Conservation (phyloP, 1,140 invertebrate species). For the Saccostrea echinata region DNA sequence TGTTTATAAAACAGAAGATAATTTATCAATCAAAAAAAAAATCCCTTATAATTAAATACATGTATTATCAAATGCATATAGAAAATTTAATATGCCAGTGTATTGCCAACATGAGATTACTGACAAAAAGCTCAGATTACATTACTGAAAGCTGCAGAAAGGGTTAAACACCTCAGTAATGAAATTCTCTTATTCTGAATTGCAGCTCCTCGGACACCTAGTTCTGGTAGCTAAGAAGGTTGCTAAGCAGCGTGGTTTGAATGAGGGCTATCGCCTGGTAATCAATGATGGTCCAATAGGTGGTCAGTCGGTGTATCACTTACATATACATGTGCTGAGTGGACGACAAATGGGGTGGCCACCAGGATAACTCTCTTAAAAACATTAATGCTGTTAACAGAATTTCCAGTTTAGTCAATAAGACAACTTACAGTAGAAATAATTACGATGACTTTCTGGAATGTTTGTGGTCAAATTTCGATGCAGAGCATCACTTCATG, state of each 20-base stretch:
- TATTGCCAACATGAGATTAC: no score
- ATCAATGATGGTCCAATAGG: conserved; percentile 80
- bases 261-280: conserved; percentile 79
- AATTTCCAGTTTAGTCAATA: neutral
- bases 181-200: conserved; percentile 4
- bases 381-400: neutral
- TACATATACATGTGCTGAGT: conserved; percentile 83
- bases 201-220: conserved; percentile 80
- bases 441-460: neutral
- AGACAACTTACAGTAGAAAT: neutral
- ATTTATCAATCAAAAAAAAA: no score
- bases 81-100: no score
- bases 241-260: conserved; percentile 76
- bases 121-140: no score
- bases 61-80: no score
- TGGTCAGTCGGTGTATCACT: conserved; percentile 79
- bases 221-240: conserved; percentile 78
- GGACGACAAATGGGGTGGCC: conserved; percentile 97
- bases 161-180: no score
- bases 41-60: no score
- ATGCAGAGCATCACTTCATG: neutral
- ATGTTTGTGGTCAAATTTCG: neutral
- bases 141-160: no score
- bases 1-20: no score
- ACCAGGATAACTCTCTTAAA: conserved; percentile 87